Evolutionary conservation across 2,113 vertebrate genomes (phyloP).

Genomic region (Paedocypris sp.): DNA sequence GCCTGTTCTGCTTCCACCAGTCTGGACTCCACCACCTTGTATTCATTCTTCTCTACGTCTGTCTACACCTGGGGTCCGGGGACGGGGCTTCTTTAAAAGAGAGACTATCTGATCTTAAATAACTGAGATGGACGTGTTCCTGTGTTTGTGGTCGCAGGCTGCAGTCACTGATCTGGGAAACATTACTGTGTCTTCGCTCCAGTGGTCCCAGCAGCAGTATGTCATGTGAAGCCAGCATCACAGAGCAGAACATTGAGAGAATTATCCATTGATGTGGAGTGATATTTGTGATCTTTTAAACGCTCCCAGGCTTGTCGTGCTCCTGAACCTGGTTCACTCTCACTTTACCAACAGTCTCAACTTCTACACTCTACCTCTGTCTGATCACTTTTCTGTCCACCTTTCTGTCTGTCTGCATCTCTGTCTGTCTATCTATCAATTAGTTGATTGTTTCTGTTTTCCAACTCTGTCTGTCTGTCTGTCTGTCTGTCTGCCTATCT

Average conservation of each 20-base stretch:
- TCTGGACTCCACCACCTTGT: background rate
- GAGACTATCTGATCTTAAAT: background rate
- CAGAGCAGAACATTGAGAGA: conserved; percentile 13
- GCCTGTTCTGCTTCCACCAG: too few relatives aligned
- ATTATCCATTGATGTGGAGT: conserved; percentile 20
- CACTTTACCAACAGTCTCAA: too few relatives aligned
- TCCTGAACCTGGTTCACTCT: conserved; percentile 18
- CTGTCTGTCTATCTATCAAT: too few relatives aligned
- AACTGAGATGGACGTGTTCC: background rate
- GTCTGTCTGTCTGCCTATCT: too few relatives aligned
- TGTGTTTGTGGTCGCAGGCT: background rate
- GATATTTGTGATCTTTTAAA: conserved; percentile 28
- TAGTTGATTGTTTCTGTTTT: too few relatives aligned
- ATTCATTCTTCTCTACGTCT: background rate
- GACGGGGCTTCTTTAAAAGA: background rate
- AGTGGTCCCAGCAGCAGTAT: conserved; percentile 20
- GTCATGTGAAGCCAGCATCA: conserved; percentile 22
- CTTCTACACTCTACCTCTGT: too few relatives aligned
- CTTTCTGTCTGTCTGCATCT: too few relatives aligned
- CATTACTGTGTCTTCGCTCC: conserved; percentile 6
- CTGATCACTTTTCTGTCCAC: too few relatives aligned
- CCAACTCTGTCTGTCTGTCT: too few relatives aligned
- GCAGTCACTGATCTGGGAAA: conserved; percentile 16
- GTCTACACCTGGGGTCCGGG: background rate
- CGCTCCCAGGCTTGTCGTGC: conserved; percentile 12